A percentile compares a stretch with the other conserved stretches of the same genome.
Evolutionary conservation across 1,140 invertebrate genomes (phyloP).

Genomic region (Ceratina japonica): DNA sequence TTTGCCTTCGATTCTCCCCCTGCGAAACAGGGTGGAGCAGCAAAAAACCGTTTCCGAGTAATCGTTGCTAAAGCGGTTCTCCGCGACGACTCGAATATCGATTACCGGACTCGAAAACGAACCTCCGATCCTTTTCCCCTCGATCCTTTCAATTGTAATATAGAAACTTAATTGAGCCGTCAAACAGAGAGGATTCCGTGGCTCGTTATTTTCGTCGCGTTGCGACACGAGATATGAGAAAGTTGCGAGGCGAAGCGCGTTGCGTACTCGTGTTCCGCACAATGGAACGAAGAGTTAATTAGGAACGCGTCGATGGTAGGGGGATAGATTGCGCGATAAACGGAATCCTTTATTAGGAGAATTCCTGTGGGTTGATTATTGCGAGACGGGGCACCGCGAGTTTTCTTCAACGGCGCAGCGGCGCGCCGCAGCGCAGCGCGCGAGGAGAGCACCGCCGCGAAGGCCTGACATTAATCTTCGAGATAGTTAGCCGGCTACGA

Average conservation of each 20-base stretch:
- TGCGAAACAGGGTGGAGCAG: not conserved
- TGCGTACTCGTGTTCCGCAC: not conserved
- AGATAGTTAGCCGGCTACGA: conserved; percentile 33
- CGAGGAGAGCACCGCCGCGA: conserved; percentile 1
- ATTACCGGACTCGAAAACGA: not conserved
- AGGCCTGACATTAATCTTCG: conserved; percentile 38
- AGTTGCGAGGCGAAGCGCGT: no score
- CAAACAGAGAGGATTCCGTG: no score
- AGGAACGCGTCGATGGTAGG: not conserved
- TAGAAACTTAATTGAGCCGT: no score
- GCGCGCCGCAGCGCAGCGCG: not conserved
- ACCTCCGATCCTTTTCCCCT: no score
- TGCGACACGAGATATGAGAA: no score
- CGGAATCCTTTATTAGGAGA: conserved; percentile 16
- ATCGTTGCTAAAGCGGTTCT: no score
- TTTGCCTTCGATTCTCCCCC: conserved; percentile 8
- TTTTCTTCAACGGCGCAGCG: conserved; percentile 5
- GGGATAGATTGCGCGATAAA: not conserved
- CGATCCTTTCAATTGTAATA: no score
- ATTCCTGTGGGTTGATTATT: conserved; percentile 22
- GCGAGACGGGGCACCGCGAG: not conserved
- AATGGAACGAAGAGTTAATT: not conserved
- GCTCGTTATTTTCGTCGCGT: no score
- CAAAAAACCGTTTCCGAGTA: no score
- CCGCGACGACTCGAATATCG: no score